Conservation (phyloP, 2,113 vertebrate species). For the Melanostigma gelatinosum region DNA sequence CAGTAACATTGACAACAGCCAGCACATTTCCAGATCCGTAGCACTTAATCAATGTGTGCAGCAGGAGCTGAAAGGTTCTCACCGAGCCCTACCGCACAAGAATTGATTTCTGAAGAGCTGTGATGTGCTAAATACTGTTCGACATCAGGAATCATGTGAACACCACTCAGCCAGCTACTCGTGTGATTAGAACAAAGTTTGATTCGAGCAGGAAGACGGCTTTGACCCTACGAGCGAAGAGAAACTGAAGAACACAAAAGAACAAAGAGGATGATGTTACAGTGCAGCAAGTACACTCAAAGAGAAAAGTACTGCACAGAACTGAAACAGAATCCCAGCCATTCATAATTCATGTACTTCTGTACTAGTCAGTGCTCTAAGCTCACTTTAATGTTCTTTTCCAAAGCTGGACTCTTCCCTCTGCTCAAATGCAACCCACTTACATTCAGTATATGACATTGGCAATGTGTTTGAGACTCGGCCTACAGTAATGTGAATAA, state of each 20-base stretch:
- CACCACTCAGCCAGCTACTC: slow-evolving; percentile 33
- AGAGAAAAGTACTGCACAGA: background rate
- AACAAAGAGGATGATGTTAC: background rate
- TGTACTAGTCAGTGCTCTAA: background rate
- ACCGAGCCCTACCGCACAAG: slow-evolving; percentile 9
- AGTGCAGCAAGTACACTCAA: background rate
- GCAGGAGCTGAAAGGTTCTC: slow-evolving; percentile 33
- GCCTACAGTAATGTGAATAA: background rate
- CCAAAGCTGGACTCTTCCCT: background rate
- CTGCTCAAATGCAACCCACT: slow-evolving; percentile 7
- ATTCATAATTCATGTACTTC: slow-evolving; percentile 28
- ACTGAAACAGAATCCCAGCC: background rate
- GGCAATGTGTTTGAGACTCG: background rate
- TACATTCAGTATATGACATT: background rate
- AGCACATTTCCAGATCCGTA: slow-evolving; percentile 22
- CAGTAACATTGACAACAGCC: slow-evolving; percentile 7
- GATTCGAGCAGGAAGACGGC: slow-evolving; percentile 33
- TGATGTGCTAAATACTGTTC: slow-evolving; percentile 47
- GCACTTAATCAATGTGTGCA: slow-evolving; percentile 48
- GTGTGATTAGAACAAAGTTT: slow-evolving; percentile 35
- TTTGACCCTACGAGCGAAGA: background rate
- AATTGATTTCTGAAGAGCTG: slow-evolving; percentile 42
- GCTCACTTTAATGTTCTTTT: slow-evolving; percentile 19
- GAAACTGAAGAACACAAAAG: background rate
- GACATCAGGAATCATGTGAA: slow-evolving; percentile 45